Base-by-base conservation (phyloP, 2,888 invertebrate species). In the Lucinisca nassula region DNA sequence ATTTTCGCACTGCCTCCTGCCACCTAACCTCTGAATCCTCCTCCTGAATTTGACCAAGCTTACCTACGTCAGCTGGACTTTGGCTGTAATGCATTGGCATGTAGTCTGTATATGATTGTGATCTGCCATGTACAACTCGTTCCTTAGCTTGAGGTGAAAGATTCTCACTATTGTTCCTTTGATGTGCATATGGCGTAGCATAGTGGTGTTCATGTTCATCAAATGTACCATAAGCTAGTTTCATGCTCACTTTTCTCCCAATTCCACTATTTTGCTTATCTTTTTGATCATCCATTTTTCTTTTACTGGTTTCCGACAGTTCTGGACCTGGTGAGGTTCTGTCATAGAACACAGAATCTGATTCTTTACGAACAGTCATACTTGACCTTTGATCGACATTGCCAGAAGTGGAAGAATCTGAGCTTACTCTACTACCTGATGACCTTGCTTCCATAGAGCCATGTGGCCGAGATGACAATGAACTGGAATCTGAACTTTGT, bases 221-320 rank as follows among this genome's bases (percentile, higher is more conserved):
- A 79, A 92, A 94, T 67, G 93, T 94, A 8, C 94, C 95, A 76
- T 93, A 95, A 0, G 95, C 94, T 83, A 94, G 93, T 83, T 94
- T 93, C 94, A 95, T 92, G 14, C 95, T 94, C 40, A 89, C 91
- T 37, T 92, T 93, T 55, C 94, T 91, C 37, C 90, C 92, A 40
- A 94, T 79, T 27, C 82, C 84, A 40, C 80, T 77, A 74, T 61
- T 73, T 61, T 61, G 27, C 72, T 24, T 84, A 49, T n/a, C 32
- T 70, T 21, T 6, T 27, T n/a, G n/a, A 14, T 10, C 37, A 45
- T 37, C 30, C 72, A 24, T n/a, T 49, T 27, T 58, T 30, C 37
- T 37, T 55, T 35, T 49, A 51, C 27, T 77, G 40, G 38, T 77
- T 74, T 73, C 24, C 17, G 37, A 45, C 55, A 38, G 37, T 55